phyloP scores from a whole-genome alignment of 1,140 invertebrate genomes.

The Araneus ventricosus region DNA sequence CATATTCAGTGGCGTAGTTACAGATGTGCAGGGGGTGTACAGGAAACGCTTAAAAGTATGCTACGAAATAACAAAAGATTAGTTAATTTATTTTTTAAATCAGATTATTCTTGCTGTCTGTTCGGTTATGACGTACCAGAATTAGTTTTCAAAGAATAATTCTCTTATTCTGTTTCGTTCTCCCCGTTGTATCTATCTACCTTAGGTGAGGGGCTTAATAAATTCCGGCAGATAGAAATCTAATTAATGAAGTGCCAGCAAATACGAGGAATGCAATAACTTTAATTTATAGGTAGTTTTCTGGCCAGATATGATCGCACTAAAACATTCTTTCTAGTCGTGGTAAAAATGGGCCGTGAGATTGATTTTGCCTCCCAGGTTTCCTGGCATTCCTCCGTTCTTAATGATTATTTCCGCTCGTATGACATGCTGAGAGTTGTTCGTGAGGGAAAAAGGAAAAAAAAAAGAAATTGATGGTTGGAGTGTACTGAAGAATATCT shows the following conservation, averaged over 20 bases:
- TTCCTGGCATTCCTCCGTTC: too few species aligned
- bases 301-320: not conserved
- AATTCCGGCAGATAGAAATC: constrained; percentile 7
- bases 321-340: not conserved
- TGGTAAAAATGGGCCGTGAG: too few species aligned
- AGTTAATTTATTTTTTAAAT: constrained; percentile 61
- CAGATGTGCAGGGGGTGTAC: too few species aligned
- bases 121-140: not conserved
- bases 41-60: too few species aligned
- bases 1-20: too few species aligned
- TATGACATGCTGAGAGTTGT: too few species aligned
- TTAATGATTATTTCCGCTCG: too few species aligned
- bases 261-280: constrained; percentile 4
- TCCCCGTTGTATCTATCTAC: not conserved
- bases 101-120: not conserved
- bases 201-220: not conserved
- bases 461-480: too few species aligned
- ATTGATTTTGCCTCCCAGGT: too few species aligned
- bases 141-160: constrained; percentile 13
- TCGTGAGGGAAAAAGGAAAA: too few species aligned
- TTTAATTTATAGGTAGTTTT: not conserved
- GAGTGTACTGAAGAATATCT: too few species aligned
- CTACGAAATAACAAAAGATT: too few species aligned
- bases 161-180: not conserved
- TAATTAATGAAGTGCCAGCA: constrained; percentile 2